Conservation (phyloP, 2,888 invertebrate species). For the Parasteatoda lunata region DNA sequence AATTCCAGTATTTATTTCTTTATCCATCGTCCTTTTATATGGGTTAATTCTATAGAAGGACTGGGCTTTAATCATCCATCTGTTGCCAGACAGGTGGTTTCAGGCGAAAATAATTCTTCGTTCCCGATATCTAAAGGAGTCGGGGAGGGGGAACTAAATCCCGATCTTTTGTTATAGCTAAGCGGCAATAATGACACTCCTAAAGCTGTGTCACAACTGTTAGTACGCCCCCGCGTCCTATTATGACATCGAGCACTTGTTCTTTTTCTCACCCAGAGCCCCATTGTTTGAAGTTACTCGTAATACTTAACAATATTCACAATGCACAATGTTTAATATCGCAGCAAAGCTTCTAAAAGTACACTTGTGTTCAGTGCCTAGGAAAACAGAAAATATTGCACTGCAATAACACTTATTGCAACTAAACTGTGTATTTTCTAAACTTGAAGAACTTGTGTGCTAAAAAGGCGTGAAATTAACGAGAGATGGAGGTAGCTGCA, state of each 20-base stretch:
- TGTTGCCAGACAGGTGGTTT: conserved; percentile 51
- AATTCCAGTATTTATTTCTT: background rate
- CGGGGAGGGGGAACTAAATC: conserved; percentile 33
- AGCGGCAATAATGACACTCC: conserved; percentile 63
- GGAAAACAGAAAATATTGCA: background rate
- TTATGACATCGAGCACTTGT: conserved; percentile 65
- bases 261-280: conserved; percentile 52
- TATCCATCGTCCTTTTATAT: conserved; percentile 8
- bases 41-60: background rate
- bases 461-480: no score
- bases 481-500: no score
- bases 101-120: conserved; percentile 52
- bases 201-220: conserved; percentile 50
- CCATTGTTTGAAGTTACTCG: conserved; percentile 26
- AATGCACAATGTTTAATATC: background rate
- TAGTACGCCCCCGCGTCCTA: conserved; percentile 44
- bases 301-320: conserved; percentile 30
- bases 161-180: conserved; percentile 54
- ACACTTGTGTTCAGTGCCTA: background rate
- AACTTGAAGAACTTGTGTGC: no score
- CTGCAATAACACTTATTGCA: no score
- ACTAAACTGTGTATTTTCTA: no score
- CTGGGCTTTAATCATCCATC: conserved; percentile 46
- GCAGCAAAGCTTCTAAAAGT: background rate
- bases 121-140: background rate